Conservation (phyloP, 2,888 invertebrate genomes). For the Caenorhabditis sp. region DNA sequence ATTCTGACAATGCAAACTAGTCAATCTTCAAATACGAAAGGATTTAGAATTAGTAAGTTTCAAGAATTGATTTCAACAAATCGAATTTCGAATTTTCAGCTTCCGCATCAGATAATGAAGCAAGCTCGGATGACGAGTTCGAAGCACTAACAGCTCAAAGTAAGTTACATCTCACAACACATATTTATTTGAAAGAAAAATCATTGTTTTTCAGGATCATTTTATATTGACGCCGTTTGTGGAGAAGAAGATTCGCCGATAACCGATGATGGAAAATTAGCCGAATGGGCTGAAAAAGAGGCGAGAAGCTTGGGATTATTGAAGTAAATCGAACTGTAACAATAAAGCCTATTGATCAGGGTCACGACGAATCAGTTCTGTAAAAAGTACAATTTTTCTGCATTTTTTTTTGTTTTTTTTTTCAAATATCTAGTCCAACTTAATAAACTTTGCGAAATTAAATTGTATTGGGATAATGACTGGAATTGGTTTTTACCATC, state of each 20-base stretch:
- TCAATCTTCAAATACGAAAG: slow-evolving; percentile 15
- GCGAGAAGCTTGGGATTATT: slow-evolving; percentile 63
- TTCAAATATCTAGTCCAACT: not conserved
- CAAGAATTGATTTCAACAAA: not conserved
- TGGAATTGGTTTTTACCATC: not conserved
- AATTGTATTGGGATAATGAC: not conserved
- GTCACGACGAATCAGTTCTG: not conserved
- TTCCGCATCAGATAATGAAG: slow-evolving; percentile 27
- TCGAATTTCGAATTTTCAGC: slow-evolving; percentile 10
- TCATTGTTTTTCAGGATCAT: slow-evolving; percentile 54
- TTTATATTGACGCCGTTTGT: slow-evolving; percentile 66
- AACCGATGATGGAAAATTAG: slow-evolving; percentile 56
- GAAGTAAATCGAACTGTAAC: slow-evolving; percentile 6
- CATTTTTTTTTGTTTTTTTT: not conserved
- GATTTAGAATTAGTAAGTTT: slow-evolving; percentile 6
- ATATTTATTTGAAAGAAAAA: too few relatives aligned
- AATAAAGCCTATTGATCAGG: not conserved
- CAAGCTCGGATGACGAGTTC: slow-evolving; percentile 59
- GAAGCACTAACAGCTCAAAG: slow-evolving; percentile 62
- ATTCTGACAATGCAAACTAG: slow-evolving; percentile 44
- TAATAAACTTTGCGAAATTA: not conserved
- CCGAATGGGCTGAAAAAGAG: slow-evolving; percentile 67
- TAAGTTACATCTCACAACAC: slow-evolving; percentile 25
- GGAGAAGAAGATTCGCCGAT: slow-evolving; percentile 63
- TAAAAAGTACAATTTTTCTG: not conserved